Conservation (phyloP, 2,888 invertebrate species). For the Drosophila mulleri region DNA sequence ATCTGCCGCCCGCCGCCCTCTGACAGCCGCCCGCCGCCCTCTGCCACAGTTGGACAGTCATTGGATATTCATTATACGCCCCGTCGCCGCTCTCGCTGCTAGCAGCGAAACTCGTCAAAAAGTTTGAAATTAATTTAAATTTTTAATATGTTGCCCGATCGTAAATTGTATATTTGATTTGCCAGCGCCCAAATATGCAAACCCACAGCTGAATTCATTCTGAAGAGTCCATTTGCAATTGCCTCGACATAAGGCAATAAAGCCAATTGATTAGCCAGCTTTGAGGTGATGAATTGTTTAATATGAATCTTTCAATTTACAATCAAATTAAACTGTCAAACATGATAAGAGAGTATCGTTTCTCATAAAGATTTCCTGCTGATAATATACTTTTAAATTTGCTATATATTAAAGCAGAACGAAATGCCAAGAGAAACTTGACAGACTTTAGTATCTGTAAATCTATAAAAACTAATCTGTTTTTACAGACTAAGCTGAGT, state of each 20-base stretch:
- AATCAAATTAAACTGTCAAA: not conserved
- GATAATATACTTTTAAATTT: not conserved
- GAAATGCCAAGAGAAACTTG: not conserved
- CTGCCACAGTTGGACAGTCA: constrained; percentile 33
- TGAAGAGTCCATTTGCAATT: not conserved
- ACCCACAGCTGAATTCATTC: constrained; percentile 19
- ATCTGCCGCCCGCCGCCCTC: not conserved
- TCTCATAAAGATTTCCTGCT: not conserved
- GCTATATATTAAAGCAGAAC: not conserved
- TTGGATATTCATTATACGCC: constrained; percentile 63
- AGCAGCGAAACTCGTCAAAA: constrained; percentile 37
- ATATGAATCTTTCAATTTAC: not conserved
- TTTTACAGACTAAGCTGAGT: not conserved
- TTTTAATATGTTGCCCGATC: constrained; percentile 63
- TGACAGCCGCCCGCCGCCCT: not conserved
- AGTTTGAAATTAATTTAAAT: constrained; percentile 75
- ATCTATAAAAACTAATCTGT: not conserved
- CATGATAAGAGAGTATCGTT: not conserved
- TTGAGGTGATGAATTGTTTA: not conserved
- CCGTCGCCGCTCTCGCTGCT: constrained; percentile 18
- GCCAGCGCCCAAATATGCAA: constrained; percentile 23
- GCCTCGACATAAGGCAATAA: not conserved
- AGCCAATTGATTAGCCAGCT: constrained; percentile 3
- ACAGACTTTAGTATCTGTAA: too few species aligned
- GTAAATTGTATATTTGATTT: constrained; percentile 60